phyloP scores from a whole-genome alignment of 2,797 vertebrate species.

The Neomorphus geoffroyi region DNA sequence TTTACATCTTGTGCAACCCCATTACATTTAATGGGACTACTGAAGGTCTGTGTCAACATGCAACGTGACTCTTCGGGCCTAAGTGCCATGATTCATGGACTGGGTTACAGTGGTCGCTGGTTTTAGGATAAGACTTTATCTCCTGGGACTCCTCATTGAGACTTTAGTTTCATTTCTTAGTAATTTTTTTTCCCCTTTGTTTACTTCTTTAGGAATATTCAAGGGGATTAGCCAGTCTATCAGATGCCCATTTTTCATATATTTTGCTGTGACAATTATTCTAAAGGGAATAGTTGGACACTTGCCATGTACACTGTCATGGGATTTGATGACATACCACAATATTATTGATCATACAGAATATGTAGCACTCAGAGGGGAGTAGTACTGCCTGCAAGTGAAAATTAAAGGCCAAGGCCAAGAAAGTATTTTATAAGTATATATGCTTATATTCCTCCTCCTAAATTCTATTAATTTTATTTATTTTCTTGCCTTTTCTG shows the following conservation, averaged over 20 bases:
- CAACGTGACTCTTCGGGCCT: conserved; percentile 33
- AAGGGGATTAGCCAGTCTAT: not conserved
- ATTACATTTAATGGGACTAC: conserved; percentile 45
- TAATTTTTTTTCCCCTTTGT: not conserved
- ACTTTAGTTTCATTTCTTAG: not conserved
- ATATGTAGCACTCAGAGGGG: not conserved
- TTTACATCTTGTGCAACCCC: conserved; percentile 54
- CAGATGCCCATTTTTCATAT: not conserved
- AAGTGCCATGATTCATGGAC: conserved; percentile 20
- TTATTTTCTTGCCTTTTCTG: not conserved
- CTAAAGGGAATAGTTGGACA: not conserved
- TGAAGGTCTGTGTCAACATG: conserved; percentile 43
- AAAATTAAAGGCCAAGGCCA: not conserved
- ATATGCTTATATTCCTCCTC: not conserved
- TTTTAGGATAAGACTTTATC: conserved; percentile 19
- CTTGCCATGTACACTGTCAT: not conserved
- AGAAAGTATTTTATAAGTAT: not conserved
- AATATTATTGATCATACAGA: not conserved
- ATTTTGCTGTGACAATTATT: not conserved
- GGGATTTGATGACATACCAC: not conserved
- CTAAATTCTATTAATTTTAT: not conserved
- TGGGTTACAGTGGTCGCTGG: not conserved
- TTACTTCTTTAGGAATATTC: not conserved
- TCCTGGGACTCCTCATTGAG: not conserved
- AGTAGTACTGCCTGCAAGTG: not conserved